A percentile compares a stretch with the other conserved stretches of the same genome.
These are phyloP conservation scores for Rhizoglyphus robini DNA, from an alignment of 1,140 invertebrate genomes.

Conservation along the genomic window DNA sequence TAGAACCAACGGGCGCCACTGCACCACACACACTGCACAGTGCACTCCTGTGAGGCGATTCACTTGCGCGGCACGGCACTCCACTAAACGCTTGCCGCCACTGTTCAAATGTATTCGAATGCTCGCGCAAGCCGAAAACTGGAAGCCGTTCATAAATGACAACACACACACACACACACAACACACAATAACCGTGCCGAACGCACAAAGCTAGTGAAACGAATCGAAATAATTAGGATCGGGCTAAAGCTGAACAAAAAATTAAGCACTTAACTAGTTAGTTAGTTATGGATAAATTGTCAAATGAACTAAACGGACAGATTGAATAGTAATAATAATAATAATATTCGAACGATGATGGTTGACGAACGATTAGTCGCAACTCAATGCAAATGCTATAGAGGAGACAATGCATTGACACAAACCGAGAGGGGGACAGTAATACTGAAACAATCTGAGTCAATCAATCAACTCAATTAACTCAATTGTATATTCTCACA, in stretches of 20 bases:
- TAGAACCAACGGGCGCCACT: background rate
- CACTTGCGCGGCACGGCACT: too few relatives aligned
- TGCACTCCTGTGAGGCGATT: too few relatives aligned
- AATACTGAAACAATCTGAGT: too few relatives aligned
- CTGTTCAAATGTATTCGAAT: background rate
- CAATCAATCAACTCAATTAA: too few relatives aligned
- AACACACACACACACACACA: background rate
- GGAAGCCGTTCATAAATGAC: background rate
- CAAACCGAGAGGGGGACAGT: too few relatives aligned
- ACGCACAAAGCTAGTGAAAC: background rate
- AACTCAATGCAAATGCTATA: too few relatives aligned
- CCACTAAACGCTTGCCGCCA: background rate
- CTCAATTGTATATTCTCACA: too few relatives aligned
- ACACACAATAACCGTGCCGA: background rate
- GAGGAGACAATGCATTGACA: too few relatives aligned
- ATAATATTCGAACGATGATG: too few relatives aligned
- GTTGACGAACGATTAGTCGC: too few relatives aligned
- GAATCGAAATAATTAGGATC: slow-evolving; percentile 9
- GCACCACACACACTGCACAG: background rate
- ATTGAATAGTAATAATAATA: too few relatives aligned
- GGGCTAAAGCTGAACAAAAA: background rate
- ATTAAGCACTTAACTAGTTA: background rate
- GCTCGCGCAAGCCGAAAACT: background rate
- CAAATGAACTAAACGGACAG: too few relatives aligned
- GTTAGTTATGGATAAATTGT: slow-evolving; percentile 5